Percentiles rank a stretch among this genome's conserved stretches.
Evolutionary conservation across 2,113 vertebrate genomes (phyloP).

Genomic region (Pardalotus punctatus): DNA sequence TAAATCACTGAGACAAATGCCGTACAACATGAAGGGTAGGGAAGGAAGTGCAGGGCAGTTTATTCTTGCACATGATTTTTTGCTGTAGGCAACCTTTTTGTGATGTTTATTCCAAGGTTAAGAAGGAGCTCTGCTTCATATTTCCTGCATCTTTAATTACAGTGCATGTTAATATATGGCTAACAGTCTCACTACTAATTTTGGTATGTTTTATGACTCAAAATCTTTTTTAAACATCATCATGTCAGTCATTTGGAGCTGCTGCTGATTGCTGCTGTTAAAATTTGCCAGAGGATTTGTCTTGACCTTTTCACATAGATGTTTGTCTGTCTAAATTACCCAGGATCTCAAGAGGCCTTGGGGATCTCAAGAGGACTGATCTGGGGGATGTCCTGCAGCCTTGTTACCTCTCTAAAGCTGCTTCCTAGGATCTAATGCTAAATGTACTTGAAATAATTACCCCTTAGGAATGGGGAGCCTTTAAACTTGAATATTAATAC

Average conservation of each 20-base stretch:
- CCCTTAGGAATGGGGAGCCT: neutral
- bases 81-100: neutral
- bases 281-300: neutral
- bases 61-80: neutral
- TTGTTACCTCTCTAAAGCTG: neutral
- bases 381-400: neutral
- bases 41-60: neutral
- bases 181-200: neutral
- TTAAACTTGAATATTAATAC: neutral
- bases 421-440: neutral
- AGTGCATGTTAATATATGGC: neutral
- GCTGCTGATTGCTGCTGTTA: neutral
- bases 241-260: neutral
- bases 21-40: neutral
- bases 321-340: neutral
- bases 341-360: too few species aligned
- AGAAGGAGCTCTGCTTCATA: neutral
- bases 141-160: neutral
- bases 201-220: neutral
- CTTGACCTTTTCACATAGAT: neutral
- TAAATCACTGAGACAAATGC: neutral
- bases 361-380: neutral
- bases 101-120: neutral
- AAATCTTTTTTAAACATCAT: neutral
- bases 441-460: neutral